Base-by-base conservation (phyloP, 2,113 vertebrate genomes). In the Leptodactylus fuscus region DNA sequence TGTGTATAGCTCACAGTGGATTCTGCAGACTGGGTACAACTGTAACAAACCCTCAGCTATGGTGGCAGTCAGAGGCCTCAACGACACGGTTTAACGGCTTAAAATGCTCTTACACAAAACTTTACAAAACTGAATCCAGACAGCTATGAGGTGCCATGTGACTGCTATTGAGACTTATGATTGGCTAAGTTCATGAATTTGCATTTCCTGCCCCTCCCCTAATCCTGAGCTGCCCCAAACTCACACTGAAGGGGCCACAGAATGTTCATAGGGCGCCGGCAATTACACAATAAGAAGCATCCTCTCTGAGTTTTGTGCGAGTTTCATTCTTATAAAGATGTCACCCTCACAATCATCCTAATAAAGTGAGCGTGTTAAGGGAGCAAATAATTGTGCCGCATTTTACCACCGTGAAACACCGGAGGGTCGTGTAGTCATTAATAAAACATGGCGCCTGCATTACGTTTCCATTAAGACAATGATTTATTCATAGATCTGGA, bases 401-500 rank as follows among this genome's bases (percentile, higher is more conserved):
- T 80, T 20, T 48, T 79, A 41, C 36, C 51, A n/a, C 22, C 53
- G 27, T 24, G 32, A 60, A 62, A 10, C 22, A 41, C 34, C 15
- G 77, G 34, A 62, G 77, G 77, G n/a, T 29, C 5, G 53, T 62
- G 55, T 18, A 41, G 53, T 22, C 77, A 62, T 80, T 80, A 80
- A 80, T 80, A 80, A 80, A 80, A 80, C 34, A 80, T 80, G 2
- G 2, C 22, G 7, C 9, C 36, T 22, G 20, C 58, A 7, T 80
- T 44, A 44, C n/a, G 15, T 10, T 44, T 62, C 77, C 77, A 80
- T 80, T 44, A 80, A 29, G 55, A 36, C 10, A 2, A 79, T 79
- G 51, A 60, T 79, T 79, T 60, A 79, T 60, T 79, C 76, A 79
- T 79, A 24, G 51, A 79, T 41, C 41, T 13, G 15, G 22, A 12